These are phyloP conservation scores for Coelopa pilipes DNA, from an alignment of 2,888 invertebrate genomes.

Conservation along the genomic window DNA sequence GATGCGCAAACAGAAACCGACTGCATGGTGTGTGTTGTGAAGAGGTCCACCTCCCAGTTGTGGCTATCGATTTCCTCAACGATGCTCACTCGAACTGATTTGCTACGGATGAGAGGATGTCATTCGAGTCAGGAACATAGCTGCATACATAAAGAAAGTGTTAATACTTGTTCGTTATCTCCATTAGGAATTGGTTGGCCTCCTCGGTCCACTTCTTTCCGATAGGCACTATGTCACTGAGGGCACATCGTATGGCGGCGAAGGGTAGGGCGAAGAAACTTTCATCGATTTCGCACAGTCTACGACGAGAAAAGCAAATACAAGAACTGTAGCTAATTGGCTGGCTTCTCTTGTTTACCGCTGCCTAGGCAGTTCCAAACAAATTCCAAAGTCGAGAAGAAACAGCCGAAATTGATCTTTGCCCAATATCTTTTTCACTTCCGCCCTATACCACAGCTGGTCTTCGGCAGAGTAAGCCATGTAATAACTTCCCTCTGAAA, in stretches of 20 bases:
- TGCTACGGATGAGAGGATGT: slow-evolving; percentile 42
- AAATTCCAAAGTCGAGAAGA: slow-evolving; percentile 75
- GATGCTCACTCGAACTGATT: slow-evolving; percentile 50
- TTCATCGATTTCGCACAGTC: slow-evolving; percentile 68
- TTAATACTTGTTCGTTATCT: slow-evolving; percentile 72
- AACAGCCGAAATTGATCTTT: slow-evolving; percentile 69
- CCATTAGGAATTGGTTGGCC: slow-evolving; percentile 70
- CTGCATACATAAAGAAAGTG: neutral
- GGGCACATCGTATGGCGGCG: slow-evolving; percentile 71
- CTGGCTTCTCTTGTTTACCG: slow-evolving; percentile 64
- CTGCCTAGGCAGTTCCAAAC: slow-evolving; percentile 67
- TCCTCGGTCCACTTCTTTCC: slow-evolving; percentile 69
- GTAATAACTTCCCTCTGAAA: slow-evolving; percentile 71
- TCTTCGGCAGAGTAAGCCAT: slow-evolving; percentile 70
- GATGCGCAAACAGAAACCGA: slow-evolving; percentile 66
- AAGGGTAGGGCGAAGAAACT: slow-evolving; percentile 67
- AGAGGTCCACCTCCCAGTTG: slow-evolving; percentile 66
- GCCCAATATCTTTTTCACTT: slow-evolving; percentile 57
- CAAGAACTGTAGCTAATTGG: neutral
- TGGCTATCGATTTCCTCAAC: slow-evolving; percentile 49
- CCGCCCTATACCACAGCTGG: slow-evolving; percentile 74
- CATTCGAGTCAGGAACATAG: neutral
- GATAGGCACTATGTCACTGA: slow-evolving; percentile 71
- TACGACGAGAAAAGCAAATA: slow-evolving; percentile 53
- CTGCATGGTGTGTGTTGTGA: slow-evolving; percentile 55